Evolutionary conservation across 2,797 vertebrate species (phyloP).

Genomic region (Hoplostethus mediterraneus): DNA sequence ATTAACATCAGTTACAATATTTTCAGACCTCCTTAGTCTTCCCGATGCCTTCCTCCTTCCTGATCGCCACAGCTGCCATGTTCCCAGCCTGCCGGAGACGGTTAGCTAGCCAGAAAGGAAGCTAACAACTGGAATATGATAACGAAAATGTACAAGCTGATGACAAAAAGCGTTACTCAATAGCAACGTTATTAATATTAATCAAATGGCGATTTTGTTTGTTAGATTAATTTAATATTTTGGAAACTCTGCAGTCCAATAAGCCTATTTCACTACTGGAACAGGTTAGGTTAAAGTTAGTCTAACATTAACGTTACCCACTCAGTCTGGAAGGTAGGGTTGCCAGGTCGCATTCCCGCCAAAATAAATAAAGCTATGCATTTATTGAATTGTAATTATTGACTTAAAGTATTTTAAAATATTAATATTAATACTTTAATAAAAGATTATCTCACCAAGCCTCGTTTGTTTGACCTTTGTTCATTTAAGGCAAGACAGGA

Average conservation of each 20-base stretch:
- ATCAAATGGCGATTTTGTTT: too few relatives aligned
- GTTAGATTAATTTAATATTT: neutral
- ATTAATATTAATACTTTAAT: too few relatives aligned
- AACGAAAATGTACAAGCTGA: neutral
- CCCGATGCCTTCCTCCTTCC: conserved; percentile 48
- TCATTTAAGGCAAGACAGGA: too few relatives aligned
- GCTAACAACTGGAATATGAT: neutral
- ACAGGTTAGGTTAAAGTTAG: neutral
- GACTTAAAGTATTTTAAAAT: too few relatives aligned
- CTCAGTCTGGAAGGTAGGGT: too few relatives aligned
- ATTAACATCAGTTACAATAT: neutral
- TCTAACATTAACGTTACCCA: neutral
- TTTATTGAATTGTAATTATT: too few relatives aligned
- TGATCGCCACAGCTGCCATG: conserved; percentile 75
- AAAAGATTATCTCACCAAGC: too few relatives aligned
- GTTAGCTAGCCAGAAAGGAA: neutral
- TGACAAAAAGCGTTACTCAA: neutral
- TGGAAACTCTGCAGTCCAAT: neutral
- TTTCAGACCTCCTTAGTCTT: conserved; percentile 74
- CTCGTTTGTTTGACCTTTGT: too few relatives aligned
- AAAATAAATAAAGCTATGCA: neutral
- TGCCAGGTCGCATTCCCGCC: conserved; percentile 45
- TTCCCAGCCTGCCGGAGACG: neutral
- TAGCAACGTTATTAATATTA: too few relatives aligned
- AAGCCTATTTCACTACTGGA: rapidly evolving